Conservation (phyloP, 2,113 vertebrate species). For the Mormyrus lacerda region DNA sequence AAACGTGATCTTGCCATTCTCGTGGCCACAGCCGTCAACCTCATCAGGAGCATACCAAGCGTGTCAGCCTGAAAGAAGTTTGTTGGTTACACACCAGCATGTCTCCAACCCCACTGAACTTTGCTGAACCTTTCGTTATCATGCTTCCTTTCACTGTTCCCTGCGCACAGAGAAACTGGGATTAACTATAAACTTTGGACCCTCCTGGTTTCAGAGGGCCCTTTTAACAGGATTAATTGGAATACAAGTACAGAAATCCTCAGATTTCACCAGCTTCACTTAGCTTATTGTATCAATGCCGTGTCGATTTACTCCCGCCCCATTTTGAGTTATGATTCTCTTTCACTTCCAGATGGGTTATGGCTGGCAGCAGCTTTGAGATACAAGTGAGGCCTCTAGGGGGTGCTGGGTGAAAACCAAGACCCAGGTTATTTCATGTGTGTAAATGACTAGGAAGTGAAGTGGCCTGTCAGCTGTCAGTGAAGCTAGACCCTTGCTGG, state of each 20-base stretch:
- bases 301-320: not conserved
- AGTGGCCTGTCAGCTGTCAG: not conserved
- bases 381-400: not conserved
- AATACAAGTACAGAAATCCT: conserved; percentile 15
- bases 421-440: not conserved
- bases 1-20: not conserved
- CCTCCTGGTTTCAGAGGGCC: not conserved
- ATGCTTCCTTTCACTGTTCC: not conserved
- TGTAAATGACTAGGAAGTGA: not conserved
- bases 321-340: not conserved
- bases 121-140: not conserved
- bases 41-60: not conserved
- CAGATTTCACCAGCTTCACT: not conserved
- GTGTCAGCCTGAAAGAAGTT: not conserved
- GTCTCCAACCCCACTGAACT: not conserved
- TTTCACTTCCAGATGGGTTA: not conserved
- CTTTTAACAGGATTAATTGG: not conserved
- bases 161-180: not conserved
- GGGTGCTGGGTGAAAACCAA: not conserved
- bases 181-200: not conserved
- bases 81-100: not conserved
- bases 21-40: not conserved
- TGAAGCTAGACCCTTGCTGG: not conserved
- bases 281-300: not conserved
- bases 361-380: not conserved